phyloP scores from a whole-genome alignment of 2,888 invertebrate species.

The Halictus quadricinctus region DNA sequence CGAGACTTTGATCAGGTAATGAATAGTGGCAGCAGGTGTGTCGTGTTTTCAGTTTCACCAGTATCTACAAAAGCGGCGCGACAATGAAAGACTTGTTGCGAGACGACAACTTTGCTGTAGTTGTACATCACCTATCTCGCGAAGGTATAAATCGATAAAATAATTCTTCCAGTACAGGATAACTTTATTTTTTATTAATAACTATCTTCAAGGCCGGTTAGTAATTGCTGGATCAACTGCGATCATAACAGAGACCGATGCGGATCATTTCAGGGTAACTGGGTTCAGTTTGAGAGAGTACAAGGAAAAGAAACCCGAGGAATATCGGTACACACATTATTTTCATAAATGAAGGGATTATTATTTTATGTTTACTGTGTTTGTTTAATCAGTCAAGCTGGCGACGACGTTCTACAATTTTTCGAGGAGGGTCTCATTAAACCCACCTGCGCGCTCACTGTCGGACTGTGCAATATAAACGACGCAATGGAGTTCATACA shows the following conservation, averaged over 20 bases:
- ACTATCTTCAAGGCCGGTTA: constrained; percentile 70
- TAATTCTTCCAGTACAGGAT: constrained; percentile 15
- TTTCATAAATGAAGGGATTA: neutral
- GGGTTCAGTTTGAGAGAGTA: constrained; percentile 84
- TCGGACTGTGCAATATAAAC: constrained; percentile 85
- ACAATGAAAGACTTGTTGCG: constrained; percentile 72
- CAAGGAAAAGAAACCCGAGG: constrained; percentile 83
- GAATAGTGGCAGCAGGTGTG: constrained; percentile 15
- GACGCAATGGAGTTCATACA: constrained; percentile 85
- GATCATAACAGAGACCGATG: constrained; percentile 72
- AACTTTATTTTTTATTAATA: constrained; percentile 46
- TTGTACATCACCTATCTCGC: constrained; percentile 77
- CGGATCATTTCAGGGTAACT: constrained; percentile 82
- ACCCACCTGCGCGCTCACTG: constrained; percentile 84
- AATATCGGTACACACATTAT: constrained; percentile 83
- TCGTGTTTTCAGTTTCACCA: constrained; percentile 75
- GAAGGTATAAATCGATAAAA: constrained; percentile 69
- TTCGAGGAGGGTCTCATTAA: constrained; percentile 86
- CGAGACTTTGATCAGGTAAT: constrained; percentile 17
- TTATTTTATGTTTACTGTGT: constrained; percentile 8
- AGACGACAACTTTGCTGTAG: constrained; percentile 77
- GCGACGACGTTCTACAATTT: constrained; percentile 85
- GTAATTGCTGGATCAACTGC: constrained; percentile 82
- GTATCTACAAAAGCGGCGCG: constrained; percentile 73
- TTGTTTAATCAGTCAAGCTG: constrained; percentile 81